Percentiles rank a stretch among this genome's conserved stretches.
Conservation (phyloP, 92 coral and sea anemone genomes). For the Palythoa heliodiscus region DNA sequence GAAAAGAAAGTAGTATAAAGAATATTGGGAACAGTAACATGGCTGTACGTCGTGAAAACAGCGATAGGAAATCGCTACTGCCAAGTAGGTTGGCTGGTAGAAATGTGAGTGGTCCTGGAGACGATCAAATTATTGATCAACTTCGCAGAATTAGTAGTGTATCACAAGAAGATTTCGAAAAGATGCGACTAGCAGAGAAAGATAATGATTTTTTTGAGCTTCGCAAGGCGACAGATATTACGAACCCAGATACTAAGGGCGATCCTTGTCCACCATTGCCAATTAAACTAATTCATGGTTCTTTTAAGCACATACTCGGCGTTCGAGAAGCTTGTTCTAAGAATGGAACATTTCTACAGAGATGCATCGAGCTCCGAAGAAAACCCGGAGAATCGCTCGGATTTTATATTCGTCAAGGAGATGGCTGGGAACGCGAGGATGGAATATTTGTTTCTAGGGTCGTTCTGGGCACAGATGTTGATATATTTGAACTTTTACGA, state of each 20-base stretch:
- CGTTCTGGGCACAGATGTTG: slow-evolving; percentile 96
- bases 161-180: slow-evolving; percentile 97
- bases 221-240: slow-evolving; percentile 97
- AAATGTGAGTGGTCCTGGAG: slow-evolving; percentile 57
- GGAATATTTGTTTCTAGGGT: slow-evolving; percentile 98
- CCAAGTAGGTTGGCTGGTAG: slow-evolving; percentile 81
- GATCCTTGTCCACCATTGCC: slow-evolving; percentile 96
- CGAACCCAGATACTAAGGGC: slow-evolving; percentile 92
- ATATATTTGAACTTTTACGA: slow-evolving; percentile 94
- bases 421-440: slow-evolving; percentile 96
- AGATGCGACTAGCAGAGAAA: slow-evolving; percentile 97
- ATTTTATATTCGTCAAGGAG: slow-evolving; percentile 99
- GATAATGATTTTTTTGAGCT: slow-evolving; percentile 95
- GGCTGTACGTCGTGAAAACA: slow-evolving; percentile 83
- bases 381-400: slow-evolving; percentile 98
- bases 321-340: slow-evolving; percentile 98
- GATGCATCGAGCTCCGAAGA: slow-evolving; percentile 91
- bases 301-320: slow-evolving; percentile 89
- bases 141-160: slow-evolving; percentile 94
- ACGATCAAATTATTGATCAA: slow-evolving; percentile 77
- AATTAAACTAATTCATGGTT: slow-evolving; percentile 90
- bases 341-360: slow-evolving; percentile 95
- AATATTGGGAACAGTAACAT: slow-evolving; percentile 53
- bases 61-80: slow-evolving; percentile 56
- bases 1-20: slow-evolving; percentile 63